phyloP scores from a whole-genome alignment of 2,797 vertebrate genomes.

The Holocentrus rufus region DNA sequence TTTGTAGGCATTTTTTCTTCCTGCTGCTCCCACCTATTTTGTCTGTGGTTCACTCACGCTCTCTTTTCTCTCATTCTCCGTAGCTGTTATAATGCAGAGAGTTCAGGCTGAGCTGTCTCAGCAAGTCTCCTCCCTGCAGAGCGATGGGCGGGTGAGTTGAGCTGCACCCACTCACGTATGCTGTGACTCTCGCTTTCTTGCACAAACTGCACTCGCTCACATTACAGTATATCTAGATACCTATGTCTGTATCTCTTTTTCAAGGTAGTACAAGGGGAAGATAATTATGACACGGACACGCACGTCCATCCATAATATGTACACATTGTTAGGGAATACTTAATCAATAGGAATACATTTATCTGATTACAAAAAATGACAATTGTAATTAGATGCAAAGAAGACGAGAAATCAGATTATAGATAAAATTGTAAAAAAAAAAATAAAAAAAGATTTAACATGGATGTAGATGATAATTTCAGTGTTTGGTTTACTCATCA shows the following conservation, averaged over 20 bases:
- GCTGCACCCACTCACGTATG: slow-evolving; percentile 50
- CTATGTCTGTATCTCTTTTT: slow-evolving; percentile 15
- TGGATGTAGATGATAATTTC: background rate
- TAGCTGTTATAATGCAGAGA: slow-evolving; percentile 91
- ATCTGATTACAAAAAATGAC: background rate
- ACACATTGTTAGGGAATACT: background rate
- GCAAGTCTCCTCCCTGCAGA: slow-evolving; percentile 93
- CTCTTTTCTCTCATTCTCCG: slow-evolving; percentile 16
- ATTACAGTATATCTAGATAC: slow-evolving; percentile 44
- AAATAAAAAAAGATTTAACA: background rate
- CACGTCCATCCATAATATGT: background rate
- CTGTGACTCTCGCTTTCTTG: slow-evolving; percentile 18
- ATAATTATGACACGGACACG: background rate
- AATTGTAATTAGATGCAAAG: background rate
- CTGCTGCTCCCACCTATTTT: background rate
- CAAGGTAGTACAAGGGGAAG: slow-evolving; percentile 20
- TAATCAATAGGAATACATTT: background rate
- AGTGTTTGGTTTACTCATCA: background rate
- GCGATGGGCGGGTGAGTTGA: slow-evolving; percentile 90
- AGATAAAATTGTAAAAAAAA: background rate
- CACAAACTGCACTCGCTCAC: slow-evolving; percentile 16
- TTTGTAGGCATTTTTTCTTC: background rate
- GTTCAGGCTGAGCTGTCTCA: slow-evolving; percentile 94
- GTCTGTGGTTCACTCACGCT: slow-evolving; percentile 12
- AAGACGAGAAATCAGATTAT: background rate